phyloP scores from a whole-genome alignment of 53 echinoderm and acorn worm genomes.

The Glandiceps talaboti region DNA sequence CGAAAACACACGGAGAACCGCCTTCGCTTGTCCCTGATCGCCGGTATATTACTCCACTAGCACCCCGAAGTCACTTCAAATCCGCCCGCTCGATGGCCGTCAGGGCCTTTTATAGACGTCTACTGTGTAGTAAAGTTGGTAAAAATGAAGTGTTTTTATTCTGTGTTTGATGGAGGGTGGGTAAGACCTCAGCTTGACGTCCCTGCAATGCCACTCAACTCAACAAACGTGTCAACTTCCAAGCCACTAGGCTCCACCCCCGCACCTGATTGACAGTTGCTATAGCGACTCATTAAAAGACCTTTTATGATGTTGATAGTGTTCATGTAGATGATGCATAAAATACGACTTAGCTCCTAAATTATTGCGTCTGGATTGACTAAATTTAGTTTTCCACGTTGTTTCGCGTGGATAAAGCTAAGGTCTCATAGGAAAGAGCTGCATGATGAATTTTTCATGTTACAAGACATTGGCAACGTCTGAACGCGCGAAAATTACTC shows the following conservation, averaged over 20 bases:
- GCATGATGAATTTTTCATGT: background rate
- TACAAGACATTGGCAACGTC: background rate
- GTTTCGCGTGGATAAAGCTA: background rate
- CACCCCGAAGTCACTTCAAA: conserved; percentile 16
- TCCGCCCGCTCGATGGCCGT: conserved; percentile 33
- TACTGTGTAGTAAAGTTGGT: conserved; percentile 68
- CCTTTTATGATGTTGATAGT: background rate
- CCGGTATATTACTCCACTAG: background rate
- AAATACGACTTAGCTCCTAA: background rate
- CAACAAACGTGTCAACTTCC: conserved; percentile 35
- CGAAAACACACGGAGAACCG: conserved; percentile 20
- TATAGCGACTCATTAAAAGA: conserved; percentile 10
- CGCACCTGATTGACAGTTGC: conserved; percentile 22
- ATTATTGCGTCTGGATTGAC: background rate
- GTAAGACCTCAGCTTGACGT: conserved; percentile 74
- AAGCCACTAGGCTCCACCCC: conserved; percentile 23
- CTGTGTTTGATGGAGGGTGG: conserved; percentile 87
- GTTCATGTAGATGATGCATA: background rate
- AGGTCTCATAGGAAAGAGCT: background rate
- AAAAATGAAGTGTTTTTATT: conserved; percentile 99
- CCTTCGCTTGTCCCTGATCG: conserved; percentile 13
- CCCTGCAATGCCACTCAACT: conserved; percentile 75
- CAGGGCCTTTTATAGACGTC: conserved; percentile 47
- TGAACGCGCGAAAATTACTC: no score
- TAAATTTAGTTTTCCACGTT: background rate